Percentiles rank a stretch among this genome's conserved stretches.
Conservation (phyloP, 2,888 invertebrate genomes). For the Acanthococcus lagerstroemiae region DNA sequence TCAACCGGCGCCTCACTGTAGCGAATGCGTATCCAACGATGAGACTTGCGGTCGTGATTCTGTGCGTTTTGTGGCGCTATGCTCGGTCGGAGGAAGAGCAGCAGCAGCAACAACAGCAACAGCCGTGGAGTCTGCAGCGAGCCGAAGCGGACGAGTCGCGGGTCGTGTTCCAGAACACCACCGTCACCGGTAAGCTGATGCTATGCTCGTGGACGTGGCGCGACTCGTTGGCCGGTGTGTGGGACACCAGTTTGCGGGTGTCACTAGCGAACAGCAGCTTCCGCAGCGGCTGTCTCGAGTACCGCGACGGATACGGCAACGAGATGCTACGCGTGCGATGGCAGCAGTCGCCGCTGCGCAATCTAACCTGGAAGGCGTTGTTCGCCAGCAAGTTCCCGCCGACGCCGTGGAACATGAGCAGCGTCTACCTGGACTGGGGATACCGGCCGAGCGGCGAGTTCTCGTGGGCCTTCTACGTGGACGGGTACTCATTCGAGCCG, state of each 20-base stretch:
- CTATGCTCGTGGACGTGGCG: constrained; percentile 31
- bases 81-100: too few relatives aligned
- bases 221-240: constrained; percentile 27
- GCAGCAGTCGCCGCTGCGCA: neutral
- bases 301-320: constrained; percentile 21
- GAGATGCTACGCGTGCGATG: constrained; percentile 30
- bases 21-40: too few relatives aligned
- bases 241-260: constrained; percentile 32
- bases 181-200: constrained; percentile 28
- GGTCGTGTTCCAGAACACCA: constrained; percentile 31
- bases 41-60: neutral
- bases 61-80: too few relatives aligned
- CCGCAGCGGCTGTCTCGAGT: constrained; percentile 1
- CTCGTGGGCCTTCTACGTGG: constrained; percentile 4
- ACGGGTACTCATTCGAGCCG: neutral
- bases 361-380: constrained; percentile 8
- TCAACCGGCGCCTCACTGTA: too few relatives aligned
- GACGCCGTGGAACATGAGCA: constrained; percentile 5
- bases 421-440: neutral
- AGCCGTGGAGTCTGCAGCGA: constrained; percentile 26
- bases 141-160: constrained; percentile 14
- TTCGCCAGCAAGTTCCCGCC: neutral
- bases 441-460: neutral
- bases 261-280: constrained; percentile 23
- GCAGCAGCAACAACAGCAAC: too few relatives aligned